Conservation (phyloP, 2,888 invertebrate genomes). For the Idaea dimidiata region DNA sequence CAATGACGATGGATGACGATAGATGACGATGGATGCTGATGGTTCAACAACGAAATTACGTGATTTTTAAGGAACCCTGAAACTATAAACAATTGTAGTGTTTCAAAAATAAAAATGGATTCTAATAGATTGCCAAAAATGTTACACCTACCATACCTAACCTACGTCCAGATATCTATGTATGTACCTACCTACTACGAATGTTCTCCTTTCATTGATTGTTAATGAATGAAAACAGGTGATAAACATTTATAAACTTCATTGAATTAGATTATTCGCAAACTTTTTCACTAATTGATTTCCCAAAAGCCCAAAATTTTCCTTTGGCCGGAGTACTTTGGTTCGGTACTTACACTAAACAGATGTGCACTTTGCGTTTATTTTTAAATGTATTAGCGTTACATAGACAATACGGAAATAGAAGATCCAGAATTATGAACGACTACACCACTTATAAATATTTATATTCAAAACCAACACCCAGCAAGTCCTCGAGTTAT, state of each 20-base stretch:
- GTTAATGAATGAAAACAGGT: not conserved
- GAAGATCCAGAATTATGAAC: not conserved
- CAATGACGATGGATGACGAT: too few relatives aligned
- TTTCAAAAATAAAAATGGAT: not conserved
- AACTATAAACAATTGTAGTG: not conserved
- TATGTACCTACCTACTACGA: not conserved
- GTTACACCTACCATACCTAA: not conserved
- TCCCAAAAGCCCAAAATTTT: slow-evolving; percentile 12
- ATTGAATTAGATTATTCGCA: not conserved
- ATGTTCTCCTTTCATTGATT: not conserved
- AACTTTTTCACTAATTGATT: not conserved
- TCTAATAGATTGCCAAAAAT: not conserved
- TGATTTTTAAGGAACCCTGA: too few relatives aligned
- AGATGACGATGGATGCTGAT: too few relatives aligned
- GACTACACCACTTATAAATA: not conserved
- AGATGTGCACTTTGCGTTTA: slow-evolving; percentile 6
- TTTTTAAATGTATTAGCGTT: not conserved
- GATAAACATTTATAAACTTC: not conserved
- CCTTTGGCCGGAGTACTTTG: not conserved
- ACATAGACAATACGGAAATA: not conserved
- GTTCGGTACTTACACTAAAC: slow-evolving; percentile 13
- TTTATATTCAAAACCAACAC: not conserved
- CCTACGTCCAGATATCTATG: not conserved
- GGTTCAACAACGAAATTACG: too few relatives aligned
- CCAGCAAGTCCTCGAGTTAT: not conserved